Percentiles rank a stretch among this genome's conserved stretches.
phyloP scores from a whole-genome alignment of 2,113 vertebrate genomes.

The Atlantisia rogersi region DNA sequence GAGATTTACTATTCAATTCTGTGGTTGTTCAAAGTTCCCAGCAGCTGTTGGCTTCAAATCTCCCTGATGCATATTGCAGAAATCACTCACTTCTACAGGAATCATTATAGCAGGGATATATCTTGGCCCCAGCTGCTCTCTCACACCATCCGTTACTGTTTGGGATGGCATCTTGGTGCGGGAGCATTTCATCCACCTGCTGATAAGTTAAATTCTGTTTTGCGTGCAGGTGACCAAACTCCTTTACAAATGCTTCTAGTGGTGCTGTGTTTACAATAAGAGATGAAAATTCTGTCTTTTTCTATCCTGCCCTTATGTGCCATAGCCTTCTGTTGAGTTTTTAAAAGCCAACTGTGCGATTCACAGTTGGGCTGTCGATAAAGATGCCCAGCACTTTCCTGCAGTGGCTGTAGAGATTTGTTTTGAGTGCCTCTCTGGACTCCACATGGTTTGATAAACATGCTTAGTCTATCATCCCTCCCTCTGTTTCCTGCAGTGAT shows the following conservation, averaged over 20 bases:
- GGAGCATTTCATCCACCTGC: neutral
- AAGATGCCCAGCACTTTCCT: neutral
- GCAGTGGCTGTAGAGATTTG: neutral
- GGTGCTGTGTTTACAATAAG: neutral
- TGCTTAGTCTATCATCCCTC: neutral
- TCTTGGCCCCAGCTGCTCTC: neutral
- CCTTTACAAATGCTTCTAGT: neutral
- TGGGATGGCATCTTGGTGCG: neutral
- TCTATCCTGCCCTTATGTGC: neutral
- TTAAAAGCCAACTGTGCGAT: neutral
- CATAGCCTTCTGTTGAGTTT: neutral
- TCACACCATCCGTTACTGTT: neutral
- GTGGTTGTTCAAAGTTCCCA: neutral
- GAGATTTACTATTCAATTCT: slow-evolving; percentile 19
- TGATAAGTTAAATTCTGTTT: neutral
- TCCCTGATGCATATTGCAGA: neutral
- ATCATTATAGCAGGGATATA: neutral
- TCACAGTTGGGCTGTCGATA: neutral
- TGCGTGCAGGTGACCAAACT: neutral
- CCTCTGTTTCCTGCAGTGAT: slow-evolving; percentile 26
- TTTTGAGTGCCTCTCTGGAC: neutral
- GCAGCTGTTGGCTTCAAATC: slow-evolving; percentile 18
- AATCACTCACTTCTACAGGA: neutral
- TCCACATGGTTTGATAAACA: slow-evolving; percentile 26
- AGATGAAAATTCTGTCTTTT: neutral